Evolutionary conservation across 2,797 vertebrate genomes (phyloP).

Genomic region (Rousettus madagascariensis): DNA sequence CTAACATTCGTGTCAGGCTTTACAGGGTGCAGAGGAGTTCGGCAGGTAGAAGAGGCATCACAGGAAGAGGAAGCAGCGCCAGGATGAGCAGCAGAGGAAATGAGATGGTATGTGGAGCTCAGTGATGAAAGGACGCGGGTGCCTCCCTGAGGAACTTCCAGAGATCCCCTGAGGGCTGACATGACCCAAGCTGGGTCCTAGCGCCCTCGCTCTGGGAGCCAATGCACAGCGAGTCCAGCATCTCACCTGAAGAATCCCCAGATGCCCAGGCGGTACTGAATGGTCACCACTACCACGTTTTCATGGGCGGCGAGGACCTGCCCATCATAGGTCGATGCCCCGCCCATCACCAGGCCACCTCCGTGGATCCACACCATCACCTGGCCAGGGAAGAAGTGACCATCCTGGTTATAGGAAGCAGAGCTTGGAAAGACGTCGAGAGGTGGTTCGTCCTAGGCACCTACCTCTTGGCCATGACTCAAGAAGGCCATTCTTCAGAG

Average conservation of each 20-base stretch:
- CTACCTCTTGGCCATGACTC: background rate
- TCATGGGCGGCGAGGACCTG: constrained; percentile 84
- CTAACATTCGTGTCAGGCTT: background rate
- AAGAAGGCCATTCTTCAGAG: background rate
- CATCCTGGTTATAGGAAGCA: background rate
- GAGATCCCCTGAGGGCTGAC: background rate
- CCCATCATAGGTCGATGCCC: constrained; percentile 84
- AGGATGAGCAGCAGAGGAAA: background rate
- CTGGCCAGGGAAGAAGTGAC: constrained; percentile 63
- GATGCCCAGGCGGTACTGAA: constrained; percentile 89
- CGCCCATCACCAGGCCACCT: constrained; percentile 82
- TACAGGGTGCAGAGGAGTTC: background rate
- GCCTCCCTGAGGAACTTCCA: background rate
- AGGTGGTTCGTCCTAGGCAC: accelerated
- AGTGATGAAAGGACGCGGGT: background rate
- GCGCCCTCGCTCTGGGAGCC: accelerated
- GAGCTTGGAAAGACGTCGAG: background rate
- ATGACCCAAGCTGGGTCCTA: background rate
- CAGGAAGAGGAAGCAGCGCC: background rate
- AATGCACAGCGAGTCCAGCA: accelerated
- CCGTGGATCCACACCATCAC: constrained; percentile 91
- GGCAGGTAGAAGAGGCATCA: background rate
- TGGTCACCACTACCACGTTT: constrained; percentile 86
- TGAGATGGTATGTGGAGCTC: background rate
- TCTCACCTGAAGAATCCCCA: constrained; percentile 89